These are phyloP conservation scores for Ambastaia sidthimunki DNA, from an alignment of 2,797 vertebrate species.

Conservation along the genomic window DNA sequence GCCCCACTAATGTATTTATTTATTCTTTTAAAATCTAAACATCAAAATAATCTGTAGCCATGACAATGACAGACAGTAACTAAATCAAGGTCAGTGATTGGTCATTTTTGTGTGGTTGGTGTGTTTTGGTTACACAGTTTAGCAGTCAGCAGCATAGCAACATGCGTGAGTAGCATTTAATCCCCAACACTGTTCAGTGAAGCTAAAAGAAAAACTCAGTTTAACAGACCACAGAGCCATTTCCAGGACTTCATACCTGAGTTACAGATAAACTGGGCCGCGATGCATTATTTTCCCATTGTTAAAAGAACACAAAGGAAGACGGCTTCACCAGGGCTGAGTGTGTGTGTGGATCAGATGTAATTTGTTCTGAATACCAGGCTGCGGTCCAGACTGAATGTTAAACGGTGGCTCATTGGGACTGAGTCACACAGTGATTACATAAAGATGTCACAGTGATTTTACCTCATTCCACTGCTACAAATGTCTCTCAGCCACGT, in stretches of 20 bases:
- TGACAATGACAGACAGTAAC: not conserved
- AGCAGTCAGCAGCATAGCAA: not conserved
- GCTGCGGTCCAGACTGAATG: conserved; percentile 51
- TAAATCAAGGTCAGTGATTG: not conserved
- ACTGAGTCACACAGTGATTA: conserved; percentile 49
- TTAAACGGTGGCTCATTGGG: conserved; percentile 45
- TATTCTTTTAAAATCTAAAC: too few species aligned
- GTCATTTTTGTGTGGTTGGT: not conserved
- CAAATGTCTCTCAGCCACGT: conserved; percentile 53
- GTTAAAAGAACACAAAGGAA: not conserved
- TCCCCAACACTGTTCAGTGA: not conserved
- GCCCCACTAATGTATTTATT: too few species aligned
- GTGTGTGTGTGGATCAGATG: conserved; percentile 39
- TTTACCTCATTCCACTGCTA: conserved; percentile 45
- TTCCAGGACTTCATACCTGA: not conserved
- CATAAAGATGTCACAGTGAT: conserved; percentile 52
- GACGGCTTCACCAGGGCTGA: conserved; percentile 7
- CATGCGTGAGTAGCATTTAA: not conserved
- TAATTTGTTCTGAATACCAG: conserved; percentile 50
- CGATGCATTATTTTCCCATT: not conserved
- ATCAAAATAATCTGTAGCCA: not conserved
- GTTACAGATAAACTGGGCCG: not conserved
- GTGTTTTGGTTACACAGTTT: not conserved
- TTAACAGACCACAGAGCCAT: not conserved
- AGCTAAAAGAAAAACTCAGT: not conserved